These are phyloP conservation scores for Saccopteryx leptura DNA, from an alignment of 2,113 vertebrate species.

Conservation along the genomic window DNA sequence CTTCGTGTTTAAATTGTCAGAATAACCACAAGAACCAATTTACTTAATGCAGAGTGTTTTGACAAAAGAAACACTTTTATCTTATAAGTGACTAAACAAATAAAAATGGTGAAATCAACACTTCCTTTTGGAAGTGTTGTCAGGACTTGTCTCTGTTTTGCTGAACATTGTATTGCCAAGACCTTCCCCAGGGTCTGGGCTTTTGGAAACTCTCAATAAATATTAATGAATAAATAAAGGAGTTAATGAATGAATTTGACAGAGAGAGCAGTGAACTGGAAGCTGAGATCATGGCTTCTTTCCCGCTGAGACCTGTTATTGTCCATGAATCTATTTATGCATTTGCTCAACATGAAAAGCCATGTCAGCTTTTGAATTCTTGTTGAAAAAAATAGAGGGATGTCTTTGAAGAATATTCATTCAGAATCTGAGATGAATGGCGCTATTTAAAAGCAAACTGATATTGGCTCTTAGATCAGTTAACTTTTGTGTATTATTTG, in stretches of 20 bases:
- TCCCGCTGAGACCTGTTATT: constrained; percentile 58
- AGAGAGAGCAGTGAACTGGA: constrained; percentile 26
- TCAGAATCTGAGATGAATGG: constrained; percentile 63
- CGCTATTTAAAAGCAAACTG: constrained; percentile 16
- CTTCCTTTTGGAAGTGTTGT: background rate
- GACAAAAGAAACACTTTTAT: background rate
- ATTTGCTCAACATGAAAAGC: background rate
- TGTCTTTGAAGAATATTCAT: constrained; percentile 52
- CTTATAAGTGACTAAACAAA: constrained; percentile 45
- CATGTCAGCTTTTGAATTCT: constrained; percentile 46
- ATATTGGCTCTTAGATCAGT: background rate
- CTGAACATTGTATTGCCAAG: background rate
- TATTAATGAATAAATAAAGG: constrained; percentile 68
- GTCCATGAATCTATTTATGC: constrained; percentile 26
- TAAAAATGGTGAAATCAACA: background rate
- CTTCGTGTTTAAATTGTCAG: background rate
- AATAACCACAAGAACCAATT: constrained; percentile 14
- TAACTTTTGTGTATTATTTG: background rate
- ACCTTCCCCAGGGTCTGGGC: background rate
- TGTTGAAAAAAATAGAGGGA: constrained; percentile 6
- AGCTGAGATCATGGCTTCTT: constrained; percentile 1
- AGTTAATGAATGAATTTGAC: constrained; percentile 53
- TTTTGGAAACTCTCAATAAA: constrained; percentile 5
- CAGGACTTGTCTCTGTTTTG: constrained; percentile 26
- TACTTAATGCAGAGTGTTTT: background rate